Base-by-base conservation (phyloP, 2,113 vertebrate genomes). In the Shinisaurus crocodilurus region DNA sequence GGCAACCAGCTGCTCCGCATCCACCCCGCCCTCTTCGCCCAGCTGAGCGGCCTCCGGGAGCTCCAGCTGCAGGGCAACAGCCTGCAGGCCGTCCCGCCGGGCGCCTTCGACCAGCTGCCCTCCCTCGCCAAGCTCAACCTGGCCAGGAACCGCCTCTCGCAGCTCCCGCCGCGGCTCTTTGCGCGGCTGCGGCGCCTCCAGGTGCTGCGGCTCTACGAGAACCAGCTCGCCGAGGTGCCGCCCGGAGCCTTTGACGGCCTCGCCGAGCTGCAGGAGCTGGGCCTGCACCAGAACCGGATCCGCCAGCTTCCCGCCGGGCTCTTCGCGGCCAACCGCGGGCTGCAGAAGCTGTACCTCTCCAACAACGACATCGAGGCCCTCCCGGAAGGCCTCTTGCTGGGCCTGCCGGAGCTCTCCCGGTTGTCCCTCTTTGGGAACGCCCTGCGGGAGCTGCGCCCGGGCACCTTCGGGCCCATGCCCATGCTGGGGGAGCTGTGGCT, bases 271-370 rank as follows among this genome's bases (percentile, higher is more conserved):
- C 96, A 97, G 93, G 97, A 98, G 86, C 95, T 99, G 92, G 98
- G 98, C 48, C 95, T 99, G 43, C 98, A 99, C 77, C 98, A 98
- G 94, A 99, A 99, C 92, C 95, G 95, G 89, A 96, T 99, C 29
- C 94, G 96, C 13, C 89, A 37, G 0, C 97, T 99, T 70, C 94
- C 98, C 9, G 91, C 92, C 0, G 96, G 98, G 83, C 92, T 98
- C 90, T 99, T 99, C 48, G 92, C 97, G 32, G 97, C 97, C 79
- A 98, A 97, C 16, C 84, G 80, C 7, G 97, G 98, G 75, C 97
- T 99, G 65, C 94, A 98, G 95, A 98, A 97, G 93, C 97, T 99
- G 91, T 99, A 97, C 89, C 95, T 99, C 27, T 99, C 99, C 84
- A 96, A 98, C 93, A 99, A 99, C 95, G 95, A 94, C 54, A 95